These are phyloP conservation scores for Ruditapes philippinarum DNA, from an alignment of 1,140 invertebrate species.

Conservation along the genomic window DNA sequence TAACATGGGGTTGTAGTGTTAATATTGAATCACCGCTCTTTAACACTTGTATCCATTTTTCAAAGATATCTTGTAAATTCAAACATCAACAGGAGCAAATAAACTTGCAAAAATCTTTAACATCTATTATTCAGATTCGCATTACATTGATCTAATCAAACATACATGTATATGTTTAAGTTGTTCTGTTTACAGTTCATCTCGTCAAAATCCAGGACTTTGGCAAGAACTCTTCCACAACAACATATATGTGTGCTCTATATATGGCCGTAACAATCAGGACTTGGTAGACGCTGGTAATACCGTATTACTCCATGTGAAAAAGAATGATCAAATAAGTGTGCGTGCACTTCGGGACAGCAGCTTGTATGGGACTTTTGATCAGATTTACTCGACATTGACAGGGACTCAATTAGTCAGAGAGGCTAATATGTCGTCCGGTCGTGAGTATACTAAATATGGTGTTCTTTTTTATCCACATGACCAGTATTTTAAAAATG, in stretches of 20 bases:
- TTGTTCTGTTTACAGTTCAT: not conserved
- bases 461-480: no score
- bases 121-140: no score
- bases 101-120: no score
- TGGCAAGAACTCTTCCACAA: conserved; percentile 33
- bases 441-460: not conserved
- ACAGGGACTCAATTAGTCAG: conserved; percentile 2
- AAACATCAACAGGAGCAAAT: no score
- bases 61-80: no score
- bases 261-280: not conserved
- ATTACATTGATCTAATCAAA: no score
- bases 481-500: no score
- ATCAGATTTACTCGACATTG: conserved; percentile 48
- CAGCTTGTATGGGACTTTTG: not conserved
- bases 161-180: not conserved
- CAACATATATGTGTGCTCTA: conserved; percentile 26
- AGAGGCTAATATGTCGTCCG: not conserved
- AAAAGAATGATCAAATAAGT: not conserved
- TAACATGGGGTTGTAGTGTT: no score
- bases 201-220: not conserved
- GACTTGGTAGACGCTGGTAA: conserved; percentile 44
- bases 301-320: conserved; percentile 38
- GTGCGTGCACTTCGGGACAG: not conserved
- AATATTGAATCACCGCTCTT: no score
- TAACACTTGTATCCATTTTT: no score